Conservation (phyloP, 2,113 vertebrate species). For the Nansenia antarctica region DNA sequence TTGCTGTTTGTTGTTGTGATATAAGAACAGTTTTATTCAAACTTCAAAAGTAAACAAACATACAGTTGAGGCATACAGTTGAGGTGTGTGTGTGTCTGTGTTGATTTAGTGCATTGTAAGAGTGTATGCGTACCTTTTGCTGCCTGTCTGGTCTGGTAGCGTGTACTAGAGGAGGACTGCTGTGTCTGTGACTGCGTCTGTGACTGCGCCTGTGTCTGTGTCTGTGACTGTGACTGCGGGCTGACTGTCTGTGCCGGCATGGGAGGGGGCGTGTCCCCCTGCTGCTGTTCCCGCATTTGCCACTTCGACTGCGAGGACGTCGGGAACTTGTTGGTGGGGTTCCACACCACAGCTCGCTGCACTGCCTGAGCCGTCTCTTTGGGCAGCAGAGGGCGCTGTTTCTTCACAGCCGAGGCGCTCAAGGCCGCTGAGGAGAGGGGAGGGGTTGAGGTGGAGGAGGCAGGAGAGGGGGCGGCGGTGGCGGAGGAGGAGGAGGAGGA, state of each 20-base stretch:
- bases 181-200: slow-evolving; percentile 55
- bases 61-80: no score
- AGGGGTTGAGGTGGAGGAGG: slow-evolving; percentile 61
- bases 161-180: slow-evolving; percentile 85
- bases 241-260: slow-evolving; percentile 43
- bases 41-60: background rate
- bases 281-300: slow-evolving; percentile 89
- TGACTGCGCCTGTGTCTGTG: slow-evolving; percentile 18
- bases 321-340: slow-evolving; percentile 91
- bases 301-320: slow-evolving; percentile 96
- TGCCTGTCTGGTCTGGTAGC: slow-evolving; percentile 96
- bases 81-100: background rate
- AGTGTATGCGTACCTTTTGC: slow-evolving; percentile 86
- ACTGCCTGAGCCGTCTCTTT: slow-evolving; percentile 90
- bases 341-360: slow-evolving; percentile 91
- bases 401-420: slow-evolving; percentile 80
- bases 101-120: background rate
- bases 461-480: slow-evolving; percentile 62
- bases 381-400: slow-evolving; percentile 94
- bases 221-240: slow-evolving; percentile 60
- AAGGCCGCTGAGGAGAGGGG: slow-evolving; percentile 64
- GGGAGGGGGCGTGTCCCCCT: slow-evolving; percentile 57
- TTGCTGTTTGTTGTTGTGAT: no score
- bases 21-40: no score
- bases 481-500: slow-evolving; percentile 66